Conservation (phyloP, 1,140 invertebrate species). For the Anastatus disparis region DNA sequence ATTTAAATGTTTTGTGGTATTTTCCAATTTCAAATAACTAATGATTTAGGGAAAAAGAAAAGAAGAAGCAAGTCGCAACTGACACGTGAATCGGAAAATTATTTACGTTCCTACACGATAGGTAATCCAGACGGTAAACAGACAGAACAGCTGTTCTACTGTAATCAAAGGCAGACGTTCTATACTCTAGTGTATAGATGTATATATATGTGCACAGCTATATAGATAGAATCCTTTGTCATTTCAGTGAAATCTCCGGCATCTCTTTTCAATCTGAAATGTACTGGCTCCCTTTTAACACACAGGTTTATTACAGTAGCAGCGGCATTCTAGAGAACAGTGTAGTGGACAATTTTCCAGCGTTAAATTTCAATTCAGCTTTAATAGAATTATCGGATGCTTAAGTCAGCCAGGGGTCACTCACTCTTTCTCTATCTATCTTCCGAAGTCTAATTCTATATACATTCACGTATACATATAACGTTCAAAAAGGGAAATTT, state of each 20-base stretch:
- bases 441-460: too few species aligned
- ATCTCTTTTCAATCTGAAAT: slow-evolving; percentile 15
- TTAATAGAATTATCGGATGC: slow-evolving; percentile 26
- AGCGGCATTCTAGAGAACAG: too few species aligned
- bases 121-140: slow-evolving; percentile 33
- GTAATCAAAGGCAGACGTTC: background rate
- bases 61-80: too few species aligned
- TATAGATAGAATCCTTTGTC: slow-evolving; percentile 25
- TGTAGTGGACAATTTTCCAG: slow-evolving; percentile 5
- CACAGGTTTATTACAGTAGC: slow-evolving; percentile 19
- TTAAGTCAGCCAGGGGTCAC: background rate
- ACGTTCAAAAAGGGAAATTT: background rate
- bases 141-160: slow-evolving; percentile 11
- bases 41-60: slow-evolving; percentile 16
- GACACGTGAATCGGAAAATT: slow-evolving; percentile 21
- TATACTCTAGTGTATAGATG: too few species aligned
- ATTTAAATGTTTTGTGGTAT: too few species aligned
- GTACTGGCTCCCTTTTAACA: too few species aligned
- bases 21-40: slow-evolving; percentile 20
- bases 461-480: background rate
- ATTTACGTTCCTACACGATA: slow-evolving; percentile 1
- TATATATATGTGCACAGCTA: too few species aligned
- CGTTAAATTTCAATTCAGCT: slow-evolving; percentile 22
- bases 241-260: background rate
- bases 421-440: too few species aligned